Evolutionary conservation across 2,888 invertebrate species (phyloP).

Genomic region (Eudasyphora cyanicolor): DNA sequence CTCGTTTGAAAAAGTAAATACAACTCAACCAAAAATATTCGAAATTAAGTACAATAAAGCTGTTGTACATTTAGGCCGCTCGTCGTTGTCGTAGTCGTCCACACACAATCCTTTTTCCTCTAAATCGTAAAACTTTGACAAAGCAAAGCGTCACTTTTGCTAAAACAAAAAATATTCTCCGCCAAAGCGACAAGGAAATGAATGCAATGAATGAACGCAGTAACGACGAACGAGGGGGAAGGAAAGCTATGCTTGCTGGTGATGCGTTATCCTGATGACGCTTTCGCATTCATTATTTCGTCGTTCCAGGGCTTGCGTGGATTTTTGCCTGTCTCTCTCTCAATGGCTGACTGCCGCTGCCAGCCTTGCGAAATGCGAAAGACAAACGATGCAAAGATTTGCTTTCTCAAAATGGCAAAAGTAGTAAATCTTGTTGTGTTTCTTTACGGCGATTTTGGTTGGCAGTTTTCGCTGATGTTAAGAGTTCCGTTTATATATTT

Average conservation of each 20-base stretch:
- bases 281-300: slow-evolving; percentile 37
- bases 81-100: too few species aligned
- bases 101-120: slow-evolving; percentile 5
- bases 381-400: slow-evolving; percentile 62
- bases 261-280: slow-evolving; percentile 48
- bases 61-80: slow-evolving; percentile 14
- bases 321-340: too few species aligned
- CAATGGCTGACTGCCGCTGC: too few species aligned
- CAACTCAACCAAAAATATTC: neutral
- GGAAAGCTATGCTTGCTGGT: slow-evolving; percentile 20
- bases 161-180: slow-evolving; percentile 30
- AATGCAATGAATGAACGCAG: slow-evolving; percentile 21
- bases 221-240: neutral
- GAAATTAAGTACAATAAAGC: slow-evolving; percentile 38
- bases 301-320: slow-evolving; percentile 4
- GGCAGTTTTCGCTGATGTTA: neutral
- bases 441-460: neutral
- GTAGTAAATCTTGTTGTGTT: slow-evolving; percentile 62
- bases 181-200: slow-evolving; percentile 17
- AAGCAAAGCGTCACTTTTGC: slow-evolving; percentile 27
- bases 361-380: slow-evolving; percentile 44
- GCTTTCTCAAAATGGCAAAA: slow-evolving; percentile 39
- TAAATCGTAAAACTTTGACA: slow-evolving; percentile 20
- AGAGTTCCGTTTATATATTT: neutral
- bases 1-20: neutral